Conservation (phyloP, 2,797 vertebrate genomes). For the Podarcis siculus region DNA sequence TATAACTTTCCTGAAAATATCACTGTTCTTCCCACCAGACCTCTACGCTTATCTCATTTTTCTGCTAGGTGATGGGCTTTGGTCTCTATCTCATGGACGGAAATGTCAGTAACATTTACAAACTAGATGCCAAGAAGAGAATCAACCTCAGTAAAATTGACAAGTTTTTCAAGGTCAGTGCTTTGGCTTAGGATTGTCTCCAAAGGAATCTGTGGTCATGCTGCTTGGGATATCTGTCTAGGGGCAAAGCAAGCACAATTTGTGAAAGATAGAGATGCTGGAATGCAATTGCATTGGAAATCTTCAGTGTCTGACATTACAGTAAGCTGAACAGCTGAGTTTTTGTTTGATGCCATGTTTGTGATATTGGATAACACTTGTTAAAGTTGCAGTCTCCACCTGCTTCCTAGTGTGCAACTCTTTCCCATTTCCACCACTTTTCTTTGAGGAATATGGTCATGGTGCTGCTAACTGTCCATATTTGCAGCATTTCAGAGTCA, state of each 20-base stretch:
- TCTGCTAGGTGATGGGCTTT: constrained; percentile 87
- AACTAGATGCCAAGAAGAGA: constrained; percentile 90
- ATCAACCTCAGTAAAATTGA: constrained; percentile 92
- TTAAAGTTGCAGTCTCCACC: background rate
- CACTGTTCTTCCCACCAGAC: background rate
- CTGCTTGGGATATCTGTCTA: background rate
- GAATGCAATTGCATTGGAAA: background rate
- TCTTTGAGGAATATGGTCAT: background rate
- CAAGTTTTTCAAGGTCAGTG: constrained; percentile 89
- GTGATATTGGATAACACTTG: constrained; percentile 1
- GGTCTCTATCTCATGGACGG: constrained; percentile 91
- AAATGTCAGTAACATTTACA: constrained; percentile 91
- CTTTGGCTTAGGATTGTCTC: constrained; percentile 27
- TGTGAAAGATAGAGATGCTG: accelerated
- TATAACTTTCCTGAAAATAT: background rate
- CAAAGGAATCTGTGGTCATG: background rate
- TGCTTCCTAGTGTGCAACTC: background rate
- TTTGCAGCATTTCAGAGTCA: background rate
- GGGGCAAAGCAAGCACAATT: background rate
- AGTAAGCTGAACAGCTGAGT: constrained; percentile 1
- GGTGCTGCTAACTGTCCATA: background rate
- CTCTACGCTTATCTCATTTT: constrained; percentile 35
- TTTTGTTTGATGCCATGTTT: background rate
- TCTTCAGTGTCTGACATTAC: background rate
- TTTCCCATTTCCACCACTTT: background rate